Percentiles rank a stretch among this genome's conserved stretches.
Conservation (phyloP, 2,888 invertebrate species). For the Clepsis dumicolana region DNA sequence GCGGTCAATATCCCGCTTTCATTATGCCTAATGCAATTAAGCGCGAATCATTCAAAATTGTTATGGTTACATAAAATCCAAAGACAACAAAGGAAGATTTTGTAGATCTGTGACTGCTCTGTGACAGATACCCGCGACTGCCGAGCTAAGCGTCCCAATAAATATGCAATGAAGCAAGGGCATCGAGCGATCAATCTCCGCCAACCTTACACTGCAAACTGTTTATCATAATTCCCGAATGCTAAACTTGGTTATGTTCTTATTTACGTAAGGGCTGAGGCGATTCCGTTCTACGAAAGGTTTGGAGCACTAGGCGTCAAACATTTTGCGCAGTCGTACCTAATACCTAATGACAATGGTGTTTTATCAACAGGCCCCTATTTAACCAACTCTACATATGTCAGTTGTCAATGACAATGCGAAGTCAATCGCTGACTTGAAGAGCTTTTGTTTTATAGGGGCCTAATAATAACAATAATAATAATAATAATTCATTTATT, state of each 20-base stretch:
- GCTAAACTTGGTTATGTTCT: slow-evolving; percentile 28
- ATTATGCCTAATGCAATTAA: not conserved
- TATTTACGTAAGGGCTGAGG: slow-evolving; percentile 8
- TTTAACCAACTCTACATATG: too few species aligned
- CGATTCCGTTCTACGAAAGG: not conserved
- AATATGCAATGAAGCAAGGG: slow-evolving; percentile 42
- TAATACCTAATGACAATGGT: too few species aligned
- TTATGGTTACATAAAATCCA: too few species aligned
- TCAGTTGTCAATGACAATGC: too few species aligned
- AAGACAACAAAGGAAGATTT: not conserved
- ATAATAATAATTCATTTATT: too few species aligned
- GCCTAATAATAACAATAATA: too few species aligned
- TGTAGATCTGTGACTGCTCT: slow-evolving; percentile 34
- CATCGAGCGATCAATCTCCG: slow-evolving; percentile 41
- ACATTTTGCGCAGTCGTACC: not conserved
- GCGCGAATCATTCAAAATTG: too few species aligned
- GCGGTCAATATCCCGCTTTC: too few species aligned
- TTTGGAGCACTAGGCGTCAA: not conserved
- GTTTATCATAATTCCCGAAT: slow-evolving; percentile 43
- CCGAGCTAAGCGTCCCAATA: slow-evolving; percentile 42
- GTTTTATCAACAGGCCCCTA: too few species aligned
- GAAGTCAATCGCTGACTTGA: too few species aligned
- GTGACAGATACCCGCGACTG: slow-evolving; percentile 38
- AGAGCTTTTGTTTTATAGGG: too few species aligned
- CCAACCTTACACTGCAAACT: slow-evolving; percentile 41